Conservation (phyloP, 1,140 invertebrate genomes). For the Diprion similis region DNA sequence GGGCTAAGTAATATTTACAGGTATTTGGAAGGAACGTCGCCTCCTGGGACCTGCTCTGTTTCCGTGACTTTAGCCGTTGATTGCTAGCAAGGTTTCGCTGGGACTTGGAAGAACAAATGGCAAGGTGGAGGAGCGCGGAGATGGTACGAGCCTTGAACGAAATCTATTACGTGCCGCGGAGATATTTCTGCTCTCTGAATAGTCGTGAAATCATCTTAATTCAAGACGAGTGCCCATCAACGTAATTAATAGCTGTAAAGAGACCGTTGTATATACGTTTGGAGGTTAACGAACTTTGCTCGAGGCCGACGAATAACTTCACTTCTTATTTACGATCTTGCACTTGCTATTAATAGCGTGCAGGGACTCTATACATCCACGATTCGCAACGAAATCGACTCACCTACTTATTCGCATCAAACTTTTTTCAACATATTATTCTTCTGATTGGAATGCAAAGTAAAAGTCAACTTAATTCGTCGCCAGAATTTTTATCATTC, state of each 20-base stretch:
- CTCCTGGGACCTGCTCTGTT: not conserved
- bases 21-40: no score
- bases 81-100: not conserved
- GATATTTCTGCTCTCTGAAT: not conserved
- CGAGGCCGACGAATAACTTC: not conserved
- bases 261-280: not conserved
- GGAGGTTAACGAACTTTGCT: not conserved
- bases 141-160: no score
- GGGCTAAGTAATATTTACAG: not conserved
- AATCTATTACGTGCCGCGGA: no score
- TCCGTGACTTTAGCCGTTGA: not conserved
- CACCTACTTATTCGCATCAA: no score
- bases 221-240: not conserved
- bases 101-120: no score
- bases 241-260: not conserved
- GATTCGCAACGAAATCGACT: no score
- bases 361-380: no score
- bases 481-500: no score
- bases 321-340: not conserved
- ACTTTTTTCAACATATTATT: no score
- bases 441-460: no score
- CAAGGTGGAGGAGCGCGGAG: no score
- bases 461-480: no score
- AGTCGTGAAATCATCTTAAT: conserved; percentile 7
- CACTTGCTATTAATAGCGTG: not conserved